Base-by-base conservation (phyloP, 2,888 invertebrate species). In the Parnassius smintheus region DNA sequence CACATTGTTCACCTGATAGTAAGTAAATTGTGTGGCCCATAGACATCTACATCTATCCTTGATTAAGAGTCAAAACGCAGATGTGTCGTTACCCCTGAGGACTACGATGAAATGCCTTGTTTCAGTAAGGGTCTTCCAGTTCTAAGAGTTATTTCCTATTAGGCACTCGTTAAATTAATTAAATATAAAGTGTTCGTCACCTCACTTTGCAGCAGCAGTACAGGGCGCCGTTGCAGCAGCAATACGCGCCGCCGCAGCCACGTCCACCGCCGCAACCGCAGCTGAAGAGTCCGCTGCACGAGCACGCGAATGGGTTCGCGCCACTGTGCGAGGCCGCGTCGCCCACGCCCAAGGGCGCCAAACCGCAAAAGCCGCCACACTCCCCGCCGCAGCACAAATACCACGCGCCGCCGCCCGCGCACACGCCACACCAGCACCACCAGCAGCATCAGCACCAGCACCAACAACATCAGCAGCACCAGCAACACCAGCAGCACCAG, bases 321-420 rank as follows among this genome's bases (percentile, higher is more conserved):
- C 92, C 95, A 65, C 93, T 95, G 74, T 88, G 93, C 93, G 82
- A 95, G 83, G 72, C 93, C 81, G 72, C 93, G 85, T 93, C 84
- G 73, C 93, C 92, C 74, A 93, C 88, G 70, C 92, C 86, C 73
- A 92, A 88, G 76, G 87, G 82, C 48, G 44, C 71, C 64, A 86
- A 86, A 73, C 82, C 82, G 52, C 82, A 83, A 70, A 88, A 88
- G 77, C 83, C 87, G 70, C 88, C 90, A 69, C 91, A 91, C 77
- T 89, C 90, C 71, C 91, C 90, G 74, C 86, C 91, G 69, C 88
- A 86, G 65, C 91, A 92, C 84, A 92, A 92, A 81, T 89, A 89
- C 77, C 85, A 86, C 76, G 86, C 86, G 78, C 88, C 68, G 66
- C 83, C 81, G 69, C 86, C 83, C 67, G 72, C 83, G 65, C 83